Evolutionary conservation across 1,140 invertebrate species (phyloP), one percentile per base, ranked within the genome.

Genomic region (Eriocheir sinensis): DNA sequence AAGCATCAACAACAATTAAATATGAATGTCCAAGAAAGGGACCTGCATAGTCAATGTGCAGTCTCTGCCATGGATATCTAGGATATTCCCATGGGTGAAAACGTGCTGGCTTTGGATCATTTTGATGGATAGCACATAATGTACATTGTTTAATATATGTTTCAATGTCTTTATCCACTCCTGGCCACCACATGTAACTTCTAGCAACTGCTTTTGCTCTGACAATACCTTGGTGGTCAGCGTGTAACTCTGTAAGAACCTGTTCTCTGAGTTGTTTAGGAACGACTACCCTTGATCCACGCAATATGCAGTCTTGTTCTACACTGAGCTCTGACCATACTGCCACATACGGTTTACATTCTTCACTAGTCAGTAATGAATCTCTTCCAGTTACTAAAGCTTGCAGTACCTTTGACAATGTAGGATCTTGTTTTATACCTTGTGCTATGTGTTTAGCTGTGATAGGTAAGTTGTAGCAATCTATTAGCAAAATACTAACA

Each of bases 21-120:
- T 34, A 91, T 9, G 34, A 85, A 17, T 81, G 9, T 32, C 34
- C 80, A 12, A 94, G n/a, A 91, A 91, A 85, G 2, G 79, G 89
- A 48, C 72, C 12, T 36, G 86, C 86, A 89, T 40, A 94, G 90
- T 94, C 93, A 38, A 89, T 89, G 44, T 94, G 86, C 12, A 93
- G 15, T 60, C 38, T 4, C 38, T 94, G 93, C 86, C 53, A 90
- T 0, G 48, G 0, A 32, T 32, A 83, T 38, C 86, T 90, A 3
- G 88, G 93, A n/a, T 36, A 94, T 81, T 2, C 86, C 93, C 86
- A 90, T 32, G 93, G 88, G 27, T 94, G 93, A 2, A 36, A 48
- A n/a, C 32, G 15, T 34, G n/a, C 83, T 88, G 40, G 48, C 21
- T 83, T 1, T 2, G 83, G 92, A 41, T 85, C 21, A 41, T 89